A percentile compares a stretch with the other conserved stretches of the same genome.
phyloP scores from a whole-genome alignment of 2,888 invertebrate species.

The Drosophila phalerata region DNA sequence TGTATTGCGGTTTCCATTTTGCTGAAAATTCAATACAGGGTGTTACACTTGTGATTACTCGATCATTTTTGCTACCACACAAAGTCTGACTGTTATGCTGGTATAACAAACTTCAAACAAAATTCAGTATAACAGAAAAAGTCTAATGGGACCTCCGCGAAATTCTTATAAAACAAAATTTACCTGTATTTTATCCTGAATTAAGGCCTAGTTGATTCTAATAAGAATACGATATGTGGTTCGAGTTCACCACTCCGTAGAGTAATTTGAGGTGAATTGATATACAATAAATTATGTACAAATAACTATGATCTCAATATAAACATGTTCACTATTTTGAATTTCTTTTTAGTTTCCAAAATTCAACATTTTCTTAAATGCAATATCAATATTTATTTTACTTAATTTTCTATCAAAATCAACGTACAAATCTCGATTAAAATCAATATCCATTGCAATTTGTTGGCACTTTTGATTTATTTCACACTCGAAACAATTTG shows the following conservation, averaged over 20 bases:
- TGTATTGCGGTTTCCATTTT: conserved; percentile 47
- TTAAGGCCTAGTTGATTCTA: conserved; percentile 8
- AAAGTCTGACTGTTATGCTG: conserved; percentile 34
- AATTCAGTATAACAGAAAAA: conserved; percentile 8
- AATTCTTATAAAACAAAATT: background rate
- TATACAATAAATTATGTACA: too few species aligned
- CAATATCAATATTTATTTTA: conserved; percentile 4
- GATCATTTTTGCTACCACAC: conserved; percentile 2
- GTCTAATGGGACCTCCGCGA: conserved; percentile 2
- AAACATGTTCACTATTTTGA: too few species aligned
- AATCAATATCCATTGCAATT: conserved; percentile 50
- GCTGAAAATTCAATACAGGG: conserved; percentile 47
- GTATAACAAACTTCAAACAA: background rate
- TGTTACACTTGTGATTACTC: conserved; percentile 6
- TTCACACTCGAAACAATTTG: conserved; percentile 31
- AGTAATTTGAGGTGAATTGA: conserved; percentile 6
- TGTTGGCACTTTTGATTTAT: conserved; percentile 64
- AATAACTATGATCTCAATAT: too few species aligned
- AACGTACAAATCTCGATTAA: conserved; percentile 26
- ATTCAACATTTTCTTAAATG: background rate
- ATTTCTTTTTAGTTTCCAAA: background rate
- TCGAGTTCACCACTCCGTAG: conserved; percentile 7
- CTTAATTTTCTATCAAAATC: conserved; percentile 17
- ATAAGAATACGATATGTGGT: conserved; percentile 50
- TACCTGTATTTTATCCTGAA: conserved; percentile 40